Conservation (phyloP, 2,113 vertebrate genomes). For the Oryzias javanicus region DNA sequence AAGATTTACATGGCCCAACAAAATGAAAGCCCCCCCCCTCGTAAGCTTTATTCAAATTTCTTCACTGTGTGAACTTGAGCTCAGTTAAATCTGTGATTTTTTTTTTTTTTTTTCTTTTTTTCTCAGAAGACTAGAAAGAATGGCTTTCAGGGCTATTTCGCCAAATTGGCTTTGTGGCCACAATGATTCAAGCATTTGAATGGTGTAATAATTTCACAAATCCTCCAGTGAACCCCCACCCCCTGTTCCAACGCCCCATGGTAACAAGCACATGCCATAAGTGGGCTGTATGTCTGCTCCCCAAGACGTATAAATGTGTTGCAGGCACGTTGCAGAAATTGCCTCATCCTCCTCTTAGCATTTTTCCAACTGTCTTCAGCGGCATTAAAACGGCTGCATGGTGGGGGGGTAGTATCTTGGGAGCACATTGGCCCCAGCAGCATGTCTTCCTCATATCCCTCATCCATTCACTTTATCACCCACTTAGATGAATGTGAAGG, state of each 20-base stretch:
- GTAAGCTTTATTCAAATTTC: conserved; percentile 25
- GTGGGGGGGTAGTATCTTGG: conserved; percentile 49
- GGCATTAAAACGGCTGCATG: conserved; percentile 52
- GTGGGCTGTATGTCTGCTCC: conserved; percentile 32
- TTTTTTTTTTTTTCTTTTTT: conserved; percentile 1
- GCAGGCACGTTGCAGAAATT: conserved; percentile 68
- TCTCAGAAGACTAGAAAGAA: background rate
- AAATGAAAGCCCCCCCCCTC: conserved; percentile 51
- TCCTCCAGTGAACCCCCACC: conserved; percentile 13
- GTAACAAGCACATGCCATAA: conserved; percentile 35
- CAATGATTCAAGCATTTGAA: conserved; percentile 12
- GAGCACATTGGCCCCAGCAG: conserved; percentile 62
- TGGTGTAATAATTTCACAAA: conserved; percentile 32
- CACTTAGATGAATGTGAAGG: conserved; percentile 73
- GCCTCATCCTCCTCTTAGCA: conserved; percentile 60
- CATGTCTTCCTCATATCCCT: conserved; percentile 72
- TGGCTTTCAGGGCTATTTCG: conserved; percentile 21
- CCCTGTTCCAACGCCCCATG: conserved; percentile 12
- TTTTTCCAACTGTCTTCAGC: conserved; percentile 50
- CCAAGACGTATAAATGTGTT: conserved; percentile 61
- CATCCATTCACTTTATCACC: conserved; percentile 78
- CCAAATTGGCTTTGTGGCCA: conserved; percentile 20
- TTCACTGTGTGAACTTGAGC: conserved; percentile 33
- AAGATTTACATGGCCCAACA: conserved; percentile 51
- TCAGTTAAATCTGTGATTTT: conserved; percentile 14